These are phyloP conservation scores for Fukomys damarensis DNA, from an alignment of 2,113 vertebrate species.

Conservation along the genomic window DNA sequence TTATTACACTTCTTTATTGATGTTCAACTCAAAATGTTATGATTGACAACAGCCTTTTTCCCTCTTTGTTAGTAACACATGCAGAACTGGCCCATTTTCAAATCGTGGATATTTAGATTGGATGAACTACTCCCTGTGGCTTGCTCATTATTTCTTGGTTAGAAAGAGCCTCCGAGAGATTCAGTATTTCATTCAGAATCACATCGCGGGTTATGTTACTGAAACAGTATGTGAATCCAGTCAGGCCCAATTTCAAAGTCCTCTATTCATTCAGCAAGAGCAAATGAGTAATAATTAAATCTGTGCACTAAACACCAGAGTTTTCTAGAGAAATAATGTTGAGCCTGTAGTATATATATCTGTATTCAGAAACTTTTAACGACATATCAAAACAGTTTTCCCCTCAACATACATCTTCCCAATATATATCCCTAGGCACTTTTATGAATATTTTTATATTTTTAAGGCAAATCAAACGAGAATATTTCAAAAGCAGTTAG, in stretches of 20 bases:
- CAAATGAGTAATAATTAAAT: conserved; percentile 57
- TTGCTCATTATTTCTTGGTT: conserved; percentile 33
- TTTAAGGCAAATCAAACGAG: not conserved
- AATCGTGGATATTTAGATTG: not conserved
- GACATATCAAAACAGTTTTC: not conserved
- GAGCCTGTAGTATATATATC: not conserved
- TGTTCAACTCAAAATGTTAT: not conserved
- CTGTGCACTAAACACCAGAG: not conserved
- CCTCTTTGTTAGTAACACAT: not conserved
- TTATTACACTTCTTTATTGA: not conserved
- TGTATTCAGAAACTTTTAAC: not conserved
- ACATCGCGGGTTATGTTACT: not conserved
- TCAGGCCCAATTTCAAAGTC: conserved; percentile 43
- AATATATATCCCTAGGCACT: fast-evolving
- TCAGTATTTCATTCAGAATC: conserved; percentile 27
- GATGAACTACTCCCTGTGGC: not conserved
- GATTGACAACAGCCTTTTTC: not conserved
- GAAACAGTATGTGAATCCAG: not conserved
- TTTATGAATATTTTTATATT: not conserved
- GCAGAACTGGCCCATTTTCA: not conserved
- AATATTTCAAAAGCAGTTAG: not conserved
- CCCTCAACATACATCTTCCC: not conserved
- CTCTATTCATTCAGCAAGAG: not conserved
- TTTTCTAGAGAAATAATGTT: not conserved
- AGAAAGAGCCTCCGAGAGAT: not conserved